Percentiles rank a stretch among this genome's conserved stretches.
phyloP scores from a whole-genome alignment of 2,113 vertebrate species.

The Dromaius novaehollandiae region DNA sequence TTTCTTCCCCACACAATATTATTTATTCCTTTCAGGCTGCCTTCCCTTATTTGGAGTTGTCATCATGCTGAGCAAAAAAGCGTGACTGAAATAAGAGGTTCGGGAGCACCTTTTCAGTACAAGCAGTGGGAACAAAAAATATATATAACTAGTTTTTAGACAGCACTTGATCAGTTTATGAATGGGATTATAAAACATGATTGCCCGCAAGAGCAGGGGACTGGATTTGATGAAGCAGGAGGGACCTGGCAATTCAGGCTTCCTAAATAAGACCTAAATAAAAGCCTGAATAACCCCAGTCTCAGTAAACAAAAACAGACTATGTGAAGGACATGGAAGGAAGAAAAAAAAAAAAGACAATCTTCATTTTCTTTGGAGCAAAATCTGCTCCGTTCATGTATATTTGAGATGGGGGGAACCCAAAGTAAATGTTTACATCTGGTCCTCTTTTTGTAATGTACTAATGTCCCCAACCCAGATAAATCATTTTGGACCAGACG shows the following conservation, averaged over 20 bases:
- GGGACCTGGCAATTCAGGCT: background rate
- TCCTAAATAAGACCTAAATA: background rate
- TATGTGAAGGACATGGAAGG: background rate
- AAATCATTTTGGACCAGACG: background rate
- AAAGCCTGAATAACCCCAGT: background rate
- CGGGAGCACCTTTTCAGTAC: constrained; percentile 20
- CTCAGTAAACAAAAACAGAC: constrained; percentile 34
- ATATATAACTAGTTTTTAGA: background rate
- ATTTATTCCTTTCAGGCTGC: constrained; percentile 54
- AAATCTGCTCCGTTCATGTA: constrained; percentile 26
- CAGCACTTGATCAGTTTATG: background rate
- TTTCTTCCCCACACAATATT: constrained; percentile 60
- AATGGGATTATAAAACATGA: background rate
- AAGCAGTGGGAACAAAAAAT: background rate
- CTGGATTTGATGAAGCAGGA: background rate
- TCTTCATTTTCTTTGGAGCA: constrained; percentile 47
- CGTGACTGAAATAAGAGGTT: constrained; percentile 15
- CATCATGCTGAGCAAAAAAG: background rate
- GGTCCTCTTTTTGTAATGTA: background rate
- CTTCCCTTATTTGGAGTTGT: constrained; percentile 37
- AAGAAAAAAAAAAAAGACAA: background rate
- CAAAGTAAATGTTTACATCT: constrained; percentile 40
- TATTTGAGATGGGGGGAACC: constrained; percentile 51
- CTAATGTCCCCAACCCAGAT: constrained; percentile 14
- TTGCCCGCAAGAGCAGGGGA: background rate